Percentiles rank a stretch among this genome's conserved stretches.
phyloP scores from a whole-genome alignment of 2,888 invertebrate genomes.

The Drosophila heteroneura region DNA sequence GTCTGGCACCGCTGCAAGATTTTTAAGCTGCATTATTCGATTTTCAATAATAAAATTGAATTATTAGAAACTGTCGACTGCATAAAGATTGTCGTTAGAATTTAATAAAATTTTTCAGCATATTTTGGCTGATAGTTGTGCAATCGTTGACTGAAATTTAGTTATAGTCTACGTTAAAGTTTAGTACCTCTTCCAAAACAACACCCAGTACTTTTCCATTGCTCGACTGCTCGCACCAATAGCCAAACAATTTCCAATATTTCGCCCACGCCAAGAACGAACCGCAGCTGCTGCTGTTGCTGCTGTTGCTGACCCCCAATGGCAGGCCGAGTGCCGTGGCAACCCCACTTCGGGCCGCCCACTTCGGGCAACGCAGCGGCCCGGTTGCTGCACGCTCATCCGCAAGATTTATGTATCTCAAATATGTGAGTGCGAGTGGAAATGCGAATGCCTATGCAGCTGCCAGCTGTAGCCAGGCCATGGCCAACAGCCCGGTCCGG shows the following conservation, averaged over 20 bases:
- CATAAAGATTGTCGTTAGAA: background rate
- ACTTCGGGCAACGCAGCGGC: constrained; percentile 22
- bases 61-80: background rate
- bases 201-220: background rate
- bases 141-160: constrained; percentile 2
- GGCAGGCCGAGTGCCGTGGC: constrained; percentile 7
- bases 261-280: constrained; percentile 12
- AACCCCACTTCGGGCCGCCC: constrained; percentile 39
- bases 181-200: background rate
- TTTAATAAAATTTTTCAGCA: background rate
- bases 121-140: background rate
- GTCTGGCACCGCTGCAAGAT: too few species aligned
- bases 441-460: constrained; percentile 78
- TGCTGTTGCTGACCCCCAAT: constrained; percentile 44
- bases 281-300: constrained; percentile 37
- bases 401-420: constrained; percentile 80
- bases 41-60: background rate
- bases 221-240: background rate
- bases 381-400: constrained; percentile 57
- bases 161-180: background rate
- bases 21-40: background rate
- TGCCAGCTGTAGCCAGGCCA: constrained; percentile 41
- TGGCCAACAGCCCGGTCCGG: constrained; percentile 17
- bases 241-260: constrained; percentile 34
- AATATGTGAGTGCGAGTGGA: constrained; percentile 71